phyloP scores from a whole-genome alignment of 2,113 vertebrate genomes.

The Phoenicopterus ruber region DNA sequence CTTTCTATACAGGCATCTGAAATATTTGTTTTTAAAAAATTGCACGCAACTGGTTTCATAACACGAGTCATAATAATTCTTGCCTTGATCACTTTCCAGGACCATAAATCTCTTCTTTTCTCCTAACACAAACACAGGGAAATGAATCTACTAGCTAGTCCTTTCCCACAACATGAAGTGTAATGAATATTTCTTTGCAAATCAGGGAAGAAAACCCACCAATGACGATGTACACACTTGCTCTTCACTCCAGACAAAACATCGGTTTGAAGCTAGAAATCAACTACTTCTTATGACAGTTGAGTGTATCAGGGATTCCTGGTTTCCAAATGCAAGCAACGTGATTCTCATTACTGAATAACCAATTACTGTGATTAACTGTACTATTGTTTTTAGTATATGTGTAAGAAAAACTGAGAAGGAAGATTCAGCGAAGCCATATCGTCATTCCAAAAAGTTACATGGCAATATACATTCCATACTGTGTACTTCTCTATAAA shows the following conservation, averaged over 20 bases:
- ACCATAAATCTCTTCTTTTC: neutral
- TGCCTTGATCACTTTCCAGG: slow-evolving; percentile 32
- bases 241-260: neutral
- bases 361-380: neutral
- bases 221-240: neutral
- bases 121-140: neutral
- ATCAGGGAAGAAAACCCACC: neutral
- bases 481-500: neutral
- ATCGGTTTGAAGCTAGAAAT: neutral
- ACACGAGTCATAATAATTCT: neutral
- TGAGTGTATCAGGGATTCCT: neutral
- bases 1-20: slow-evolving; percentile 29
- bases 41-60: neutral
- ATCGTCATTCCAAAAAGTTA: neutral
- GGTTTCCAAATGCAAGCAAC: neutral
- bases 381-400: neutral
- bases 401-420: neutral
- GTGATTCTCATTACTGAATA: neutral
- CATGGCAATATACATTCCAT: neutral
- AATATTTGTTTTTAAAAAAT: slow-evolving; percentile 22
- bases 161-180: neutral
- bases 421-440: neutral
- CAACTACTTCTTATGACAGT: neutral
- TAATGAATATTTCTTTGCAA: neutral
- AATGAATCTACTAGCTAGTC: neutral